Base-by-base conservation (phyloP, 2,113 vertebrate species). In the Barnardius zonarius region DNA sequence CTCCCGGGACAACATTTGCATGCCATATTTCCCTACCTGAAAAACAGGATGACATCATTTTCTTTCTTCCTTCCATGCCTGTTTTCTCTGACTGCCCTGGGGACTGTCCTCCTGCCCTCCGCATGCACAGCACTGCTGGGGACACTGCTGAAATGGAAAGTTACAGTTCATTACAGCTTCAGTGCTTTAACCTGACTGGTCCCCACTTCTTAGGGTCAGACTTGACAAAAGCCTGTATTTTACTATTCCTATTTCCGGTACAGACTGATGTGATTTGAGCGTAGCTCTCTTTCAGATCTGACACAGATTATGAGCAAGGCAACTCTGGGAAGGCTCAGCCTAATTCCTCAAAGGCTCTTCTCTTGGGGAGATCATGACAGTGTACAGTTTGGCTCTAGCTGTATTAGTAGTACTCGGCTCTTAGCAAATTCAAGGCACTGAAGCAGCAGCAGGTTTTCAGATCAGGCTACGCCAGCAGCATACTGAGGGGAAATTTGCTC, bases 171-270 rank as follows among this genome's bases (percentile, higher is more conserved):
- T 43, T 69, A 25, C 6, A 76, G 28, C 3, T 31, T 19, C 33
- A 17, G 8, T 18, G 18, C 57, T 90, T 85, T 85, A 66, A 73
- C 24, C 11, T 17, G 22, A 28, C 35, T 27, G 27, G 8, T 76
- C 27, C n/a, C 6, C 28, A 12, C 6, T 68, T 86, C 22, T 16
- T 3, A 0, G 31, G 19, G 2, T 39, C 11, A 54, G 46, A 33
- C 25, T 77, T 46, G 33, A 37, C 39, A 37, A 64, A 77, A 49
- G 6, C 17, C 16, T n/a, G 11, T 77, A 17, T 11, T 68, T 63
- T 22, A 63, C 16, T 41, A 6, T 57, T 88, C 10, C 18, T 7
- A 3, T 37, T 35, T 62, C 48, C 0, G 0, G 7, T 12, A 37
- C 6, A 23, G 49, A 39, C 57, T 6, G 12, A 39, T 43, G 20